Evolutionary conservation across 2,888 invertebrate species (phyloP).

Genomic region (Tiliacea citrago): DNA sequence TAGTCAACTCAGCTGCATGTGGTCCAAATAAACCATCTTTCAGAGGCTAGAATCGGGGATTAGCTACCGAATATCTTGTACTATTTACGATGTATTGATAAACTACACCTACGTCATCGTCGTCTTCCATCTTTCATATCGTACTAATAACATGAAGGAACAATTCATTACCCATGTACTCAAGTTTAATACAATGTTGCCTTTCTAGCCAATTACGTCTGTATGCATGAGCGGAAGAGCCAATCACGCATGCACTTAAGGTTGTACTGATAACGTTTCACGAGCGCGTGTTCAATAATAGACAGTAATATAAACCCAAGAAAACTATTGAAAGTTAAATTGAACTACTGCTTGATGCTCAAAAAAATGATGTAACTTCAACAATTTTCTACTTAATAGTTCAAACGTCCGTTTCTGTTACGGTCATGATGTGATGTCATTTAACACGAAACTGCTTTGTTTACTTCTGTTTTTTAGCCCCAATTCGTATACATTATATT

Average conservation of each 20-base stretch:
- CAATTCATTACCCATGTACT: neutral
- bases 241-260: conserved; percentile 9
- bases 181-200: neutral
- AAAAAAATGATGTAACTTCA: no score
- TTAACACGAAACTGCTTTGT: no score
- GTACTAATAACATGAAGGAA: neutral
- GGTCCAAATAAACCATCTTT: neutral
- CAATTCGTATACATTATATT: no score
- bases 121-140: neutral
- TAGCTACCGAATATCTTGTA: neutral
- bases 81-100: neutral
- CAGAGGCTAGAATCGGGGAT: neutral
- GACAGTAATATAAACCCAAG: no score
- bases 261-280: neutral
- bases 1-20: conserved; percentile 2
- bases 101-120: neutral
- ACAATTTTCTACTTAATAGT: no score
- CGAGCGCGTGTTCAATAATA: neutral
- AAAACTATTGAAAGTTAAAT: no score
- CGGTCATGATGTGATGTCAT: no score
- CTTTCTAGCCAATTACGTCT: neutral
- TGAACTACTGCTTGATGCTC: no score
- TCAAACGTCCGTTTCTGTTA: no score
- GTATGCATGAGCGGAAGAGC: conserved; percentile 13
- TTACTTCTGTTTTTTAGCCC: no score